Percentiles rank a stretch among this genome's conserved stretches.
Evolutionary conservation across 2,113 vertebrate species (phyloP).

Genomic region (Gulo gulo): DNA sequence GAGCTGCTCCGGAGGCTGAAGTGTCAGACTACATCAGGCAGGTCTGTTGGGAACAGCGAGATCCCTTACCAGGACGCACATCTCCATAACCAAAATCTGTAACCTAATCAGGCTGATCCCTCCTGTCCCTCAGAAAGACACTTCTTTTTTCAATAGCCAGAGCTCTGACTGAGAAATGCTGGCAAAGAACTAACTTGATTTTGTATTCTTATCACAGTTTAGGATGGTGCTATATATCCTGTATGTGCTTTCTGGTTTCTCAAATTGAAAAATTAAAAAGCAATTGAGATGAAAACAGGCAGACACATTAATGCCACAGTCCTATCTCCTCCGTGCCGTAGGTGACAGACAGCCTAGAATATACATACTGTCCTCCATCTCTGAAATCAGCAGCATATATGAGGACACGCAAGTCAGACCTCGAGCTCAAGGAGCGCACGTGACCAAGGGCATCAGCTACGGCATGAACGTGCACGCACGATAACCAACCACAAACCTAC

Average conservation of each 20-base stretch:
- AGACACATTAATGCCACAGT: too few species aligned
- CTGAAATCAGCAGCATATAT: not conserved
- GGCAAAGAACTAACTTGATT: not conserved
- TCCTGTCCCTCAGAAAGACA: not conserved
- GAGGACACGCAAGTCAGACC: not conserved
- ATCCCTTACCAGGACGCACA: too few species aligned
- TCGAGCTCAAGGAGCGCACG: too few species aligned
- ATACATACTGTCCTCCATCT: not conserved
- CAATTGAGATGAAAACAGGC: not conserved
- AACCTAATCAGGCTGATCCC: not conserved
- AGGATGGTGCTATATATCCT: too few species aligned
- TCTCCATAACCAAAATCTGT: accelerated
- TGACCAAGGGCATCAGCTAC: not conserved
- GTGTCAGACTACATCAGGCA: accelerated
- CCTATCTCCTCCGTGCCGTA: not conserved
- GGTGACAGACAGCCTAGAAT: accelerated
- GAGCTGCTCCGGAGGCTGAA: not conserved
- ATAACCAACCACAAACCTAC: too few species aligned
- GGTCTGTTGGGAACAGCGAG: not conserved
- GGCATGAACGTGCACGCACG: accelerated
- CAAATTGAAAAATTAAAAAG: not conserved
- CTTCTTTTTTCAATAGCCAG: not conserved
- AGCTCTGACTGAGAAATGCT: not conserved
- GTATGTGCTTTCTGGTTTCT: not conserved
- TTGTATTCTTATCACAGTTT: not conserved